A percentile compares a stretch with the other conserved stretches of the same genome.
Conservation (phyloP, 2,888 invertebrate species). For the Orthonevra nobilis region DNA sequence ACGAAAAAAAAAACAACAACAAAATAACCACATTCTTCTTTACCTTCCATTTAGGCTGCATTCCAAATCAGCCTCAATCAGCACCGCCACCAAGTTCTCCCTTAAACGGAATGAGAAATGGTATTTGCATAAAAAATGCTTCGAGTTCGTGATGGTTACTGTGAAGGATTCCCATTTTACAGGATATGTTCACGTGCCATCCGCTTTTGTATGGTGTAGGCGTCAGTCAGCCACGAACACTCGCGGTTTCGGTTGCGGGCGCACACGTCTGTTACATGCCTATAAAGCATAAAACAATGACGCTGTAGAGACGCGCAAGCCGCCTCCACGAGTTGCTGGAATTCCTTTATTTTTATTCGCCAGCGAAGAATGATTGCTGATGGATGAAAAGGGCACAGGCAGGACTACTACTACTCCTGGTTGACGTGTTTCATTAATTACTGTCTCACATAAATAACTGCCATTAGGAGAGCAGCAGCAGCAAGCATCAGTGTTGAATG, state of each 20-base stretch:
- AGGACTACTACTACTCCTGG: conserved; percentile 20
- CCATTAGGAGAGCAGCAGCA: conserved; percentile 48
- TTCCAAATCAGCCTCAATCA: too few species aligned
- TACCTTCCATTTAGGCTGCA: too few species aligned
- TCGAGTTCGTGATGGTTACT: neutral
- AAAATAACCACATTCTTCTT: too few species aligned
- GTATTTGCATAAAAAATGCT: conserved; percentile 46
- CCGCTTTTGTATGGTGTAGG: neutral
- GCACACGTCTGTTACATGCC: conserved; percentile 59
- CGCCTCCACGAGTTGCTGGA: conserved; percentile 15
- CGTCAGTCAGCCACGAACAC: conserved; percentile 51
- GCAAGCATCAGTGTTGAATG: conserved; percentile 54
- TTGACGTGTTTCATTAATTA: conserved; percentile 69
- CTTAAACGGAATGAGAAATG: conserved; percentile 37
- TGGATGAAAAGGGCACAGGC: conserved; percentile 29
- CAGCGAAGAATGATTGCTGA: conserved; percentile 53
- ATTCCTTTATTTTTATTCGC: conserved; percentile 22
- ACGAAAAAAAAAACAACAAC: too few species aligned
- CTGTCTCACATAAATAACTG: conserved; percentile 69
- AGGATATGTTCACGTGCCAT: conserved; percentile 45
- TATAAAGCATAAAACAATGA: conserved; percentile 64
- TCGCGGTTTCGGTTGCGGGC: conserved; percentile 60
- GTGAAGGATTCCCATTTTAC: conserved; percentile 15
- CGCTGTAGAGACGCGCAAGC: conserved; percentile 17
- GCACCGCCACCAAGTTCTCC: too few species aligned